A percentile compares a stretch with the other conserved stretches of the same genome.
phyloP scores from a whole-genome alignment of 1,140 invertebrate genomes.

The Arion vulgaris region DNA sequence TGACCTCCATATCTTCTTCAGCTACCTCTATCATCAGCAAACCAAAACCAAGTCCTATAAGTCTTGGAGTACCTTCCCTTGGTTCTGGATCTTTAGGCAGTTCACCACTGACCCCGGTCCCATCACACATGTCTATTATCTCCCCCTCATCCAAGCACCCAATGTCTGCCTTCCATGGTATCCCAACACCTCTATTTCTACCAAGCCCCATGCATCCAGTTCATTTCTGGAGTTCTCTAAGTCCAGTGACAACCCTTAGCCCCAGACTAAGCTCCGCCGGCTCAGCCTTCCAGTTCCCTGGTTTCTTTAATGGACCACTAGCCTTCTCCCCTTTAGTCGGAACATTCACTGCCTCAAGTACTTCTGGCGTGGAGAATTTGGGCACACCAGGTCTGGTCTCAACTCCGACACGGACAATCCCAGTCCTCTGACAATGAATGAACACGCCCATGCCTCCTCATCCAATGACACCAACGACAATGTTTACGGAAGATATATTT shows the following conservation, averaged over 20 bases:
- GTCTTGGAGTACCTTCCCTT: slow-evolving; percentile 39
- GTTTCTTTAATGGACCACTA: slow-evolving; percentile 51
- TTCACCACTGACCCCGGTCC: slow-evolving; percentile 36
- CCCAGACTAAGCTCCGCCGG: slow-evolving; percentile 51
- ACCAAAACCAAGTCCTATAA: slow-evolving; percentile 56
- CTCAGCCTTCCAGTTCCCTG: slow-evolving; percentile 65
- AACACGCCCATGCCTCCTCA: neutral
- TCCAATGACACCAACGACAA: neutral
- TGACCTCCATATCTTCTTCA: slow-evolving; percentile 19
- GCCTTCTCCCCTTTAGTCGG: slow-evolving; percentile 55
- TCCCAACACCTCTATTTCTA: slow-evolving; percentile 58
- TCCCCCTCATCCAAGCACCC: slow-evolving; percentile 49
- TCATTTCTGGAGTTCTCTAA: slow-evolving; percentile 68
- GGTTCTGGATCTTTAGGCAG: slow-evolving; percentile 23
- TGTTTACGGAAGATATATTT: neutral
- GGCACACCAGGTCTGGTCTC: slow-evolving; percentile 47
- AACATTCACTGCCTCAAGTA: slow-evolving; percentile 25
- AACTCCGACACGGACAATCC: slow-evolving; percentile 47
- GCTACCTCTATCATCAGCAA: slow-evolving; percentile 40
- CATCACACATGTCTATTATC: slow-evolving; percentile 41
- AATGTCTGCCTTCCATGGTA: slow-evolving; percentile 36
- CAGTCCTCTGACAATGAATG: slow-evolving; percentile 48
- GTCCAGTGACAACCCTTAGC: slow-evolving; percentile 63
- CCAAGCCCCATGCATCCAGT: slow-evolving; percentile 62
- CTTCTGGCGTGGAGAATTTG: slow-evolving; percentile 37